phyloP scores from a whole-genome alignment of 1,140 invertebrate genomes.

The Rhopalosiphum maidis region DNA sequence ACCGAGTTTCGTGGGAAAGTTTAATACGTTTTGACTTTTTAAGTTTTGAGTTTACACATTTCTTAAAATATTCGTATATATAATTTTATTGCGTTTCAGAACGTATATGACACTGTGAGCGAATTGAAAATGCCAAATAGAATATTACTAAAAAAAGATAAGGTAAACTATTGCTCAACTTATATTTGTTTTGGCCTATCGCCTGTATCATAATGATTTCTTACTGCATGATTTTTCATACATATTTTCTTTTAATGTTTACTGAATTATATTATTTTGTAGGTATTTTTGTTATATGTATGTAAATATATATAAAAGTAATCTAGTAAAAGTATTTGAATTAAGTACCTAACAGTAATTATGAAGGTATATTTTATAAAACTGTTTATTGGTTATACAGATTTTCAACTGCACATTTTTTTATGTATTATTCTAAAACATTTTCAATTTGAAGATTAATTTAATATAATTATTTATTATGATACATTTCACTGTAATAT shows the following conservation, averaged over 20 bases:
- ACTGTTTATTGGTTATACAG: background rate
- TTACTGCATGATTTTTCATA: background rate
- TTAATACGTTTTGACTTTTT: background rate
- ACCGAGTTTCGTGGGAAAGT: constrained; percentile 50
- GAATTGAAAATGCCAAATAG: constrained; percentile 51
- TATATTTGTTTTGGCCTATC: constrained; percentile 25
- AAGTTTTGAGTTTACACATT: background rate
- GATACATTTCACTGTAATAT: background rate
- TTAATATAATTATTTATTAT: background rate
- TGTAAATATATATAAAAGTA: background rate
- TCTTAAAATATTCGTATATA: background rate
- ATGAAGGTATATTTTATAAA: background rate
- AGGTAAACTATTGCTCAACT: constrained; percentile 47
- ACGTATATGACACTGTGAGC: background rate
- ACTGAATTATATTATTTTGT: background rate
- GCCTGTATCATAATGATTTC: background rate
- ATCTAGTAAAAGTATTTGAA: background rate
- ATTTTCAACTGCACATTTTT: background rate
- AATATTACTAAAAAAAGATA: constrained; percentile 54
- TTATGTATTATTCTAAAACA: background rate
- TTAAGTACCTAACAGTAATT: background rate
- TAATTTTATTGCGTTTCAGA: constrained; percentile 19
- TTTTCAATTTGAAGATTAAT: background rate
- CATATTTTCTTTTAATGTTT: background rate
- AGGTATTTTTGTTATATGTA: background rate